phyloP scores from a whole-genome alignment of 2,797 vertebrate species.

The Sebastes flavidus region DNA sequence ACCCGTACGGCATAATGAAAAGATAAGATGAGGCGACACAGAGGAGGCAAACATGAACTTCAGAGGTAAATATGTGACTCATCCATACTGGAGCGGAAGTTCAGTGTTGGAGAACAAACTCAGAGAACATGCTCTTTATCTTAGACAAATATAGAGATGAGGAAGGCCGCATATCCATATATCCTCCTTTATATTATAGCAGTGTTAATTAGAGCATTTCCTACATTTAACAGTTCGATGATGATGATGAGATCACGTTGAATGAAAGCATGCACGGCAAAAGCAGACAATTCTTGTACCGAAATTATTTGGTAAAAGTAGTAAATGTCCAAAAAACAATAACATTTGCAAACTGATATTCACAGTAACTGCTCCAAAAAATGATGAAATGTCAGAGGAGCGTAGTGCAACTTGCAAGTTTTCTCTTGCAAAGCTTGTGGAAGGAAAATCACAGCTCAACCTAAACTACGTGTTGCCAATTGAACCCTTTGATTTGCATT shows the following conservation, averaged over 20 bases:
- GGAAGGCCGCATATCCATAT: background rate
- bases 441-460: background rate
- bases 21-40: conserved; percentile 16
- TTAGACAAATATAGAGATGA: background rate
- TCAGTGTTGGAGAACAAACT: conserved; percentile 10
- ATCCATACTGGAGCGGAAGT: background rate
- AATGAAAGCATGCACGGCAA: background rate
- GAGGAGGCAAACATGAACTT: conserved; percentile 12
- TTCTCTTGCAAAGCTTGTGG: background rate
- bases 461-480: background rate
- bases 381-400: background rate
- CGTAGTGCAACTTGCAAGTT: background rate
- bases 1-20: background rate
- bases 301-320: no score
- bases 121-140: background rate
- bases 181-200: background rate
- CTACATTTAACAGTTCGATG: background rate
- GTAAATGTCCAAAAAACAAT: no score
- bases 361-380: background rate
- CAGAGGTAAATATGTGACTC: conserved; percentile 30
- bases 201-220: background rate
- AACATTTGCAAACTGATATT: background rate
- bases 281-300: no score
- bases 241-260: no score
- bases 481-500: background rate